Percentiles rank a stretch among this genome's conserved stretches.
These are phyloP conservation scores for Meriones psammophilus DNA, from an alignment of 2,797 vertebrate genomes.

Conservation along the genomic window DNA sequence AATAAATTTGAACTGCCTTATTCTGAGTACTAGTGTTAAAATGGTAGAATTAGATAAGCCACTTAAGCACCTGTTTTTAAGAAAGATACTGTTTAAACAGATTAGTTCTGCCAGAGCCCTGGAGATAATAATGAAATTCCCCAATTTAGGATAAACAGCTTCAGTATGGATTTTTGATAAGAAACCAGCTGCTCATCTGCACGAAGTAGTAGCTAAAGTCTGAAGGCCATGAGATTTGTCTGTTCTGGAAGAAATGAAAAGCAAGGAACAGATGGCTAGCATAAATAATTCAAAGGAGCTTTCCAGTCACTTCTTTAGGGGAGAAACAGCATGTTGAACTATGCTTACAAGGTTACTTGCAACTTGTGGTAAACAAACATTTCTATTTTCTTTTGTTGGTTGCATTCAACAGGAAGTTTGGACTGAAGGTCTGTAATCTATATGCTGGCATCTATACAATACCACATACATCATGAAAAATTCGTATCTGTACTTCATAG, in stretches of 20 bases:
- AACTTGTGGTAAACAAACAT: conserved; percentile 52
- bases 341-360: conserved; percentile 76
- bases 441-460: accelerated
- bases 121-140: conserved; percentile 82
- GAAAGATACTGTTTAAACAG: conserved; percentile 70
- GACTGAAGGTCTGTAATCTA: background rate
- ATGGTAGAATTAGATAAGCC: conserved; percentile 58
- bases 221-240: conserved; percentile 80
- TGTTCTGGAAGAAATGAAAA: conserved; percentile 77
- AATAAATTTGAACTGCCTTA: conserved; percentile 32
- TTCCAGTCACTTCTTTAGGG: conserved; percentile 78
- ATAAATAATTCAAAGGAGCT: conserved; percentile 85
- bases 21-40: background rate
- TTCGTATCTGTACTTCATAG: too few species aligned
- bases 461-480: background rate
- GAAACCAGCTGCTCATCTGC: conserved; percentile 86
- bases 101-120: conserved; percentile 73
- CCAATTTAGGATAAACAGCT: conserved; percentile 84
- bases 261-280: conserved; percentile 85
- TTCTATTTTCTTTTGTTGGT: background rate
- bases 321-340: conserved; percentile 71
- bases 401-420: conserved; percentile 23
- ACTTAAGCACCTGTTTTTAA: conserved; percentile 74
- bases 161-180: conserved; percentile 85
- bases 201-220: conserved; percentile 79